These are phyloP conservation scores for Tenthredo distinguenda DNA, from an alignment of 2,888 invertebrate genomes.

Conservation along the genomic window DNA sequence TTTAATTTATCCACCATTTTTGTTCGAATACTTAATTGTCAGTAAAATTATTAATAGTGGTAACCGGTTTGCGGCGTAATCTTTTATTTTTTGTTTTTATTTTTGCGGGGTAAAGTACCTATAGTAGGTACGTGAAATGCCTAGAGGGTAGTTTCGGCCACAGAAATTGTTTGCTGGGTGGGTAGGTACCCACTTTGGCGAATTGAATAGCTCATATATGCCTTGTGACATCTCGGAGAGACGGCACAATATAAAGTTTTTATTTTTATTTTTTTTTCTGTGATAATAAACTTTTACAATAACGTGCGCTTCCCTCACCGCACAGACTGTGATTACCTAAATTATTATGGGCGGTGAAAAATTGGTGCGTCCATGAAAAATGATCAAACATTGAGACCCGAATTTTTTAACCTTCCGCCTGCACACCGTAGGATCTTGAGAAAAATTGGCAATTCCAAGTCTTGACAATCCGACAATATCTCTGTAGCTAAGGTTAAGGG, in stretches of 20 bases:
- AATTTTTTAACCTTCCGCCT: background rate
- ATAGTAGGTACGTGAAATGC: background rate
- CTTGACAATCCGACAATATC: slow-evolving; percentile 40
- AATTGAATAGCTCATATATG: background rate
- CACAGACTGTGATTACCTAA: background rate
- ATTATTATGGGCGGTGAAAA: slow-evolving; percentile 19
- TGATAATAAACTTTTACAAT: slow-evolving; percentile 35
- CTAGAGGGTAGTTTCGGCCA: background rate
- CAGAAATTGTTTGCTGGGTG: background rate
- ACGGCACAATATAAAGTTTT: background rate
- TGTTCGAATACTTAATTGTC: background rate
- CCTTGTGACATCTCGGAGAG: background rate
- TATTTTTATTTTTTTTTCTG: background rate
- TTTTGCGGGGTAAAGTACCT: background rate
- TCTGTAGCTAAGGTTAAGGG: slow-evolving; percentile 26
- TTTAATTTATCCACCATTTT: background rate
- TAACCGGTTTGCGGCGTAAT: background rate
- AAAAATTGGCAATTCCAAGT: slow-evolving; percentile 40
- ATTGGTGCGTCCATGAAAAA: slow-evolving; percentile 15
- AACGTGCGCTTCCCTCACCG: background rate
- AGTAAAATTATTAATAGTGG: background rate
- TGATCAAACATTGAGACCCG: slow-evolving; percentile 14
- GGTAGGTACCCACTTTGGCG: slow-evolving; percentile 1
- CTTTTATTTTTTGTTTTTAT: background rate
- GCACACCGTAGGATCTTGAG: background rate